Evolutionary conservation across 1,140 invertebrate genomes (phyloP), one percentile per base, ranked within the genome.

Genomic region (Chlorops oryzae): DNA sequence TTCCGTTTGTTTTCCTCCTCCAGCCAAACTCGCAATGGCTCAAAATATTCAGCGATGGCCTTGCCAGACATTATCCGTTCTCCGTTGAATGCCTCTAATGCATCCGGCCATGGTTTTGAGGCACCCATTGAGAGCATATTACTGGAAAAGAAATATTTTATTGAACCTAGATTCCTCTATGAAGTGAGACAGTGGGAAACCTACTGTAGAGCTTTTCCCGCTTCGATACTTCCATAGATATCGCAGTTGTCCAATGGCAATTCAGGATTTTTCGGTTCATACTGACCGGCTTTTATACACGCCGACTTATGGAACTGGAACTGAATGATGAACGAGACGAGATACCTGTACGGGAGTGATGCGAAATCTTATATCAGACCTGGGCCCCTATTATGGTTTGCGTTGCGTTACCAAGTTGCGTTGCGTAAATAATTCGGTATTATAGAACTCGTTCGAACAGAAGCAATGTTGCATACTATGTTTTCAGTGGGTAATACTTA

Each of bases 301-400:
- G 94, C 75, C 0, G 87, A 79, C 52, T 85, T 81, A 62, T 94
- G 90, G 64, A 96, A 91, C 74, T 95, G 92, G 77, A 94, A 95
- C 74, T 94, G 90, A 5, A 95, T 77, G 21, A 96, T 82, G 65
- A 84, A 86, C 44, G 87, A 89, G 2, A 93, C 82, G 70, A 92
- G 90, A 71, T 94, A 94, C 65, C 87, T 88, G 74, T 10, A 35
- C 18, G 2, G n/a, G n/a, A n/a, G n/a, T n/a, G n/a, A n/a, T n/a
- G n/a, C n/a, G n/a, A n/a, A n/a, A n/a, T n/a, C n/a, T n/a, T n/a
- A n/a, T n/a, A n/a, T n/a, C n/a, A n/a, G n/a, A n/a, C n/a, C n/a
- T n/a, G n/a, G n/a, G n/a, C n/a, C n/a, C n/a, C n/a, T n/a, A n/a
- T n/a, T n/a, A n/a, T n/a, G n/a, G n/a, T n/a, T n/a, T n/a, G n/a